Evolutionary conservation across 2,888 invertebrate genomes (phyloP), one percentile per base, ranked within the genome.

Genomic region (Biston betularia): DNA sequence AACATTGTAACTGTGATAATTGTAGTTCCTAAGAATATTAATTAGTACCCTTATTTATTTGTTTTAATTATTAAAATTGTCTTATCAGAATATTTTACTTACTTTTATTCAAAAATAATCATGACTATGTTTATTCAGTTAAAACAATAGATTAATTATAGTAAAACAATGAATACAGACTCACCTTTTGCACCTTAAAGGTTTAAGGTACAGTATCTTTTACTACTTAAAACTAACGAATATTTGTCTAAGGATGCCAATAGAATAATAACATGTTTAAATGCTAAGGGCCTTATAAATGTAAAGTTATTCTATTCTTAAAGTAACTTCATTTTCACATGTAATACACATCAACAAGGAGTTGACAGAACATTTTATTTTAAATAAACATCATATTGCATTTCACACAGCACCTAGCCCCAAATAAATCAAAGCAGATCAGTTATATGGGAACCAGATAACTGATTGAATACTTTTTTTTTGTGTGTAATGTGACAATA

Each of bases 1-100:
- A 44, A 58, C 35, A 35, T 34, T 52, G 38, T 11, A 45, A 63
- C 73, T 71, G 70, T 72, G 69, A 73, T 71, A 71, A 38, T 66
- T 66, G 55, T 71, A 73, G 72, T 68, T 64, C 68, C 63, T 73
- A 71, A 73, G 73, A 56, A 69, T 68, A 65, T 63, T 60, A 55
- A 63, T 65, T 70, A 61, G 55, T 40, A 40, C 48, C 50, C 46
- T 66, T 66, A 56, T 59, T 65, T 59, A 55, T 50, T 61, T 12
- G 7, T 34, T 6, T 50, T 34, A 55, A 63, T 63, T 61, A 66
- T 62, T 70, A 65, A 65, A 61, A 56, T 40, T 45, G 35, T 58
- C 11, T 35, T 35, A 46, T 9, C 14, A 38, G 34, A 14, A 14
- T 46, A 45, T 45, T 34, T 44, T 40, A 8, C 42, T 4, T 45